Evolutionary conservation across 2,113 vertebrate species (phyloP), one percentile per base, ranked within the genome.

Genomic region (Planiliza haematocheilus): DNA sequence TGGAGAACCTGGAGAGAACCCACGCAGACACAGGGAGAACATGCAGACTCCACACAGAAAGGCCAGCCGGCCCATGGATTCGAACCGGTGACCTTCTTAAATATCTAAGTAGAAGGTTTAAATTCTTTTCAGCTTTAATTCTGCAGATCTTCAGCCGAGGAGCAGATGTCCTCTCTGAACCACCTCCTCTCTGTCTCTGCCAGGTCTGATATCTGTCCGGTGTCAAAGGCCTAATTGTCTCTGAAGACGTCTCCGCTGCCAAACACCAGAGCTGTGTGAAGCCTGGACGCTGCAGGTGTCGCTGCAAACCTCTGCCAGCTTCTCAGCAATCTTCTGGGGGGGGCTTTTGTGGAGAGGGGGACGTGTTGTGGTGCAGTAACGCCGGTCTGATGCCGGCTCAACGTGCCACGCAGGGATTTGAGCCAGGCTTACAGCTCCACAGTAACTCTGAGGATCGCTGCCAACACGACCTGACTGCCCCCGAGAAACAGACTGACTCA

Each of bases 141-240:
- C n/a, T n/a, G n/a, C n/a, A n/a, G n/a, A n/a, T n/a, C n/a, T n/a
- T n/a, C n/a, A n/a, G n/a, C n/a, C n/a, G n/a, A 11, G 10, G 17
- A 2, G 10, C 39, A 21, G 7, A 1, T 21, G 13, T 58, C 17
- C 4, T 69, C 24, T 56, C 18, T 61, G 49, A 75, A 37, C 34
- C 50, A 5, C 8, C 7, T 49, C 20, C 11, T 52, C 57, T 72
- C 12, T 16, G 21, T 77, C 62, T 75, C n/a, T 84, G 88, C 66
- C 64, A 75, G 68, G 61, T 48, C 41, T 42, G 85, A 78, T 90
- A 70, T 77, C 72, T 86, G 77, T 66, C 30, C 37, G 12, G 49
- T 77, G 86, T 86, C 82, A 90, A 88, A 90, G 85, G 75, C 81
- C 82, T 85, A 77, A 89, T 77, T 90, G 90, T 91, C 66, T 75